A percentile compares a stretch with the other conserved stretches of the same genome.
These are phyloP conservation scores for Myodes glareolus DNA, from an alignment of 2,113 vertebrate genomes.

Conservation along the genomic window DNA sequence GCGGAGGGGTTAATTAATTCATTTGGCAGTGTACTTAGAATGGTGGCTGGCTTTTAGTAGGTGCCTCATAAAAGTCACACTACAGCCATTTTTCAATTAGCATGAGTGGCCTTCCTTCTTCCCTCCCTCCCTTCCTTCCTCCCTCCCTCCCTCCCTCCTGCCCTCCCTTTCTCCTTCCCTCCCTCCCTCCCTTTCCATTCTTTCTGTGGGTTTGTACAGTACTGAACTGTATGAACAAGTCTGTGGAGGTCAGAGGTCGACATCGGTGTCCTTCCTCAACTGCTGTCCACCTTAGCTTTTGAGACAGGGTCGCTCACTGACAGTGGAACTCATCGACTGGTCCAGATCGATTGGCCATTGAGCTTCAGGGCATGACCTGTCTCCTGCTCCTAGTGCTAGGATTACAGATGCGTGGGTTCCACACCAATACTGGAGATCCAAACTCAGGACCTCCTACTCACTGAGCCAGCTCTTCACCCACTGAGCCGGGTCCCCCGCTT, in stretches of 20 bases:
- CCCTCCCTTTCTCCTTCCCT: background rate
- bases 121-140: accelerated
- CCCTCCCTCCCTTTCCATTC: accelerated
- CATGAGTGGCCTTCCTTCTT: background rate
- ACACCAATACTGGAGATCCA: background rate
- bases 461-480: background rate
- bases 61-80: background rate
- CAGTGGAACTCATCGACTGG: background rate
- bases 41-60: background rate
- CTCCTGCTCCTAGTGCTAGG: background rate
- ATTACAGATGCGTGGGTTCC: background rate
- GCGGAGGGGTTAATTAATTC: background rate
- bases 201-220: background rate
- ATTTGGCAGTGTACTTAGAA: background rate
- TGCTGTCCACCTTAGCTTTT: background rate
- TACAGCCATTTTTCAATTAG: background rate
- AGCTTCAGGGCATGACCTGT: background rate
- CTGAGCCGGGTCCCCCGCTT: background rate
- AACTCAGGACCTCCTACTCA: background rate
- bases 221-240: background rate
- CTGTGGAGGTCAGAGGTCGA: background rate
- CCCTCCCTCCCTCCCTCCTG: background rate
- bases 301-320: background rate
- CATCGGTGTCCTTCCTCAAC: background rate
- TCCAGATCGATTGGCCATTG: background rate